Evolutionary conservation across 2,113 vertebrate species (phyloP).

Genomic region (Raphicerus campestris): DNA sequence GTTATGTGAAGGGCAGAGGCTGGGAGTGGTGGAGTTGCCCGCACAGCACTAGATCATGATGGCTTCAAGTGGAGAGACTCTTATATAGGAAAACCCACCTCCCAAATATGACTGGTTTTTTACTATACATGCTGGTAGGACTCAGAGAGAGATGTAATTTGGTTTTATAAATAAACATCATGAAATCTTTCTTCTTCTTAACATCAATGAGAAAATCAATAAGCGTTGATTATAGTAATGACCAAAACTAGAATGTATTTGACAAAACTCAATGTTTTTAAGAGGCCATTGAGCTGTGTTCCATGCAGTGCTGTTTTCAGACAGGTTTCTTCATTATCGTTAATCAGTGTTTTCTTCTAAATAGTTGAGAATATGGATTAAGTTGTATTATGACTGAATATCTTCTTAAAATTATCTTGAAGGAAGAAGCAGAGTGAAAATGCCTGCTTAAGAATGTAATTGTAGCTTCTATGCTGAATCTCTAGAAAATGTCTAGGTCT

Average conservation of each 20-base stretch:
- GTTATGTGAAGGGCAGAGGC: not conserved
- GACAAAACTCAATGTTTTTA: not conserved
- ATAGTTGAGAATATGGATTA: not conserved
- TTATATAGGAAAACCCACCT: fast-evolving
- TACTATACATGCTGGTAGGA: not conserved
- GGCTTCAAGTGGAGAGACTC: not conserved
- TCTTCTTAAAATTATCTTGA: constrained; percentile 1
- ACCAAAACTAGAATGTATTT: not conserved
- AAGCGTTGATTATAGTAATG: not conserved
- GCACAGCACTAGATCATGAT: not conserved
- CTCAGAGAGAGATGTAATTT: not conserved
- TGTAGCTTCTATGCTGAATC: not conserved
- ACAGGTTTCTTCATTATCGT: not conserved
- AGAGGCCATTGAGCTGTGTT: not conserved
- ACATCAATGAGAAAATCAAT: not conserved
- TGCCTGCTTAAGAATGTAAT: not conserved
- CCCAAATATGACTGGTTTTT: not conserved
- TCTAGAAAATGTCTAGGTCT: not conserved
- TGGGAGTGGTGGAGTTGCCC: not conserved
- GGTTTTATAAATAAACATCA: not conserved
- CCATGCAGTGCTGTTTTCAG: not conserved
- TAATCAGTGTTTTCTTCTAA: not conserved
- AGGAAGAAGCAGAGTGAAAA: not conserved
- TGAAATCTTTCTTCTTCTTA: not conserved
- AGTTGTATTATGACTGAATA: not conserved